Conservation (phyloP, 2,113 vertebrate genomes). For the Coracopsis vasa region DNA sequence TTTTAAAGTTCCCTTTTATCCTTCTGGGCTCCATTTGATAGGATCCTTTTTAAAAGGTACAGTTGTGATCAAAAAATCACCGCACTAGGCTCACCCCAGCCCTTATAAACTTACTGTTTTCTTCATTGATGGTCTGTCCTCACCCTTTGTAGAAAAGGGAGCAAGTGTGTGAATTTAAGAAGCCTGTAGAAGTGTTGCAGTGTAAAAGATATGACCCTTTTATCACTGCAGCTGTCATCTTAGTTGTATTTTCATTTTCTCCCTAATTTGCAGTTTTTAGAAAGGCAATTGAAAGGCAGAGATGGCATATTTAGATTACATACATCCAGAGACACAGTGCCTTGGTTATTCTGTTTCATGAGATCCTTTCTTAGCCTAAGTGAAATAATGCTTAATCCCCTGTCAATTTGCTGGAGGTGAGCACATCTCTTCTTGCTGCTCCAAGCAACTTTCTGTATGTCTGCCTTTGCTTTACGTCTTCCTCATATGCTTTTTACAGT, state of each 20-base stretch:
- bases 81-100: neutral
- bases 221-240: neutral
- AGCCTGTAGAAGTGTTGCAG: neutral
- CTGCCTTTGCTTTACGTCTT: neutral
- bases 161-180: neutral
- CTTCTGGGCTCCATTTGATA: neutral
- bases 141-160: neutral
- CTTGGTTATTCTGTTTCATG: neutral
- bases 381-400: neutral
- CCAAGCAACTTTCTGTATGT: neutral
- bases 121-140: neutral
- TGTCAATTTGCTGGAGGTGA: neutral
- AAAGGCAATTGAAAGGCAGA: conserved; percentile 18
- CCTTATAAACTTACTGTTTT: neutral
- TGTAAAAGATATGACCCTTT: neutral
- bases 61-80: neutral
- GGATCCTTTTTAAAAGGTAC: neutral
- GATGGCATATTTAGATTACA: conserved; percentile 37
- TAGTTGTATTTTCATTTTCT: conserved; percentile 2
- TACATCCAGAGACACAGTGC: neutral
- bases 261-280: conserved; percentile 12
- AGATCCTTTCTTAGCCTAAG: neutral
- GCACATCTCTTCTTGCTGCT: neutral
- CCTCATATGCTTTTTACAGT: neutral
- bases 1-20: neutral